Base-by-base conservation (phyloP, 2,797 vertebrate species). In the Caiman crocodilus region DNA sequence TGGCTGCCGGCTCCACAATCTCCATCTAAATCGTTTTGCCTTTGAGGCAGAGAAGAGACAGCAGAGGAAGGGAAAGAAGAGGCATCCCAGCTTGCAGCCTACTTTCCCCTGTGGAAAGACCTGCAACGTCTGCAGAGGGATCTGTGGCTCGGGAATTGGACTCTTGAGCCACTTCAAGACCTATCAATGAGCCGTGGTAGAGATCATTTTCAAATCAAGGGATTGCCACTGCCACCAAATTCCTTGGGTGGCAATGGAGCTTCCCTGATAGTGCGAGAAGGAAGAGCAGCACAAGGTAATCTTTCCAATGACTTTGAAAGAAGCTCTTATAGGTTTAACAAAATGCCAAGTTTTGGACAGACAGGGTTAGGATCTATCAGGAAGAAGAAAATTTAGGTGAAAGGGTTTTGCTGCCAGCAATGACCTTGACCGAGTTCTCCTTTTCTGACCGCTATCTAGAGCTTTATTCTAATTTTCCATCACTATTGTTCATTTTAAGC, bases 361-460 rank as follows among this genome's bases (percentile, higher is more conserved):
- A 75, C 32, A 21, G n/a, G 67, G 78, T 3, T 3, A 5, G 14
- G 3, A 80, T 86, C 77, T 80, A 63, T 77, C 26, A 55, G 60
- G 3, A 10, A 26, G 57, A 78, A 60, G 58, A 63, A 7, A n/a
- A 26, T 15, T 16, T 23, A 6, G 50, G 56, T 18, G 28, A 6
- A 21, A 78, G 63, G 60, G 12, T 20, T 58, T 35, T 67, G 28
- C 57, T 59, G 25, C 26, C 42, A 71, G 10, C 61, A 50, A 13
- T 5, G 0, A 0, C 5, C 18, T 14, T 74, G 56, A 35, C n/a
- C 56, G 60, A 15, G 17, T 64, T 42, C 20, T 0, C 0, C 42
- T 87, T 81, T 74, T 69, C 8, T 26, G 55, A 26, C 76, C 87
- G 56, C 55, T 58, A 7, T 15, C 28, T 75, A 23, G 28, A 65